Evolutionary conservation across 2,888 invertebrate species (phyloP), one percentile per base, ranked within the genome.

Genomic region (Archips xylosteana): DNA sequence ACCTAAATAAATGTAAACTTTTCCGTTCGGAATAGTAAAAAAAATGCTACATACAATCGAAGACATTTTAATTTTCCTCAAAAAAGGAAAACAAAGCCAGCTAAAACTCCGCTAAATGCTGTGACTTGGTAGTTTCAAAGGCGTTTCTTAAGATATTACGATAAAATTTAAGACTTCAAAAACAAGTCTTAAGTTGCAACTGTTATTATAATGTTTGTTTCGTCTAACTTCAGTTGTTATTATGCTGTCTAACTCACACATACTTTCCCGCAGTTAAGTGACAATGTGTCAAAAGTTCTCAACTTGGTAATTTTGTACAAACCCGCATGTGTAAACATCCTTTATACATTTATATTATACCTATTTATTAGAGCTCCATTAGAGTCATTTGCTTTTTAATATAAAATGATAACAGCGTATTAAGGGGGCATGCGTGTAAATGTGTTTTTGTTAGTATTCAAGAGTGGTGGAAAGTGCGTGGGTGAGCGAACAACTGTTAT

Each of bases 401-500:
- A 61, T 71, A 36, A 57, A 72, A 67, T 68, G 42, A 72, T 62
- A 71, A 49, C 49, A 32, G 9, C 15, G 34, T 62, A 68, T 68
- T 63, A 42, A 36, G 67, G 32, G 47, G 67, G 54, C 45, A 42
- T 23, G 45, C 59, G 60, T 64, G 60, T 61, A 84, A 84, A 82
- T 82, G 80, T 78, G 78, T 81, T 78, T 76, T 76, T 76, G 74
- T 78, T 80, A 80, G 80, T 82, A 85, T 87, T 87, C 82, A 84
- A 83, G 85, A 87, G 83, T 87, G 83, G 78, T 77, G 77, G 75
- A 83, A 86, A 81, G 86, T 82, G 84, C 83, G 87, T 84, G 84
- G 84, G 86, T 83, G 82, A 81, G 79, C 81, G 82, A 85, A 86
- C 84, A 86, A 89, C 84, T 85, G 85, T 86, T 87, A 85, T 85